Percentiles rank a stretch among this genome's conserved stretches.
These are phyloP conservation scores for Entelurus aequoreus DNA, from an alignment of 2,113 vertebrate genomes.

Conservation along the genomic window DNA sequence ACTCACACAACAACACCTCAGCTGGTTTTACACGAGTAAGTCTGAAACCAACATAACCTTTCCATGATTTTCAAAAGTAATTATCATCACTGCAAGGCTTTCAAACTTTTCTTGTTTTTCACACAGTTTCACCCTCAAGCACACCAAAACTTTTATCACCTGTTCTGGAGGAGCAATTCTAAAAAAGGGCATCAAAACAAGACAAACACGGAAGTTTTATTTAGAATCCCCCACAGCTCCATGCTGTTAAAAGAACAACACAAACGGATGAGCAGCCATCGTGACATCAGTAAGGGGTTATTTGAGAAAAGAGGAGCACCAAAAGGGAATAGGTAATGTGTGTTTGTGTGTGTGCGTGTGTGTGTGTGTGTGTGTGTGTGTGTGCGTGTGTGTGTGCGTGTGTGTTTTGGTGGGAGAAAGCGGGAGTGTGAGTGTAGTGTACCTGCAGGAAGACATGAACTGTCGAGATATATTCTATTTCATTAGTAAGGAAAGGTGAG, in stretches of 20 bases:
- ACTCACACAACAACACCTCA: too few relatives aligned
- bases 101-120: constrained; percentile 19
- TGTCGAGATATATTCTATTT: constrained; percentile 26
- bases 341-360: not conserved
- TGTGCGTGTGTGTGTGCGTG: constrained; percentile 1
- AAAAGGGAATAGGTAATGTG: constrained; percentile 14
- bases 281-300: constrained; percentile 22
- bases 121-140: constrained; percentile 24
- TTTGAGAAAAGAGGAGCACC: constrained; percentile 23
- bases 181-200: constrained; percentile 26
- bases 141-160: constrained; percentile 15
- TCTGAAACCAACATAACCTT: too few relatives aligned
- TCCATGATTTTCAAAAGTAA: constrained; percentile 14
- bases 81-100: constrained; percentile 28
- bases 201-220: constrained; percentile 23
- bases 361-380: not conserved
- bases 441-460: constrained; percentile 32
- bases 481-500: constrained; percentile 28
- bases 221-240: constrained; percentile 19
- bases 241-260: constrained; percentile 26
- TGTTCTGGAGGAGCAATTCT: not conserved
- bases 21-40: too few relatives aligned
- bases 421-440: not conserved
- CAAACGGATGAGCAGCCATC: constrained; percentile 17
- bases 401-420: not conserved